These are phyloP conservation scores for Drosophila mulleri DNA, from an alignment of 2,888 invertebrate genomes.

Conservation along the genomic window DNA sequence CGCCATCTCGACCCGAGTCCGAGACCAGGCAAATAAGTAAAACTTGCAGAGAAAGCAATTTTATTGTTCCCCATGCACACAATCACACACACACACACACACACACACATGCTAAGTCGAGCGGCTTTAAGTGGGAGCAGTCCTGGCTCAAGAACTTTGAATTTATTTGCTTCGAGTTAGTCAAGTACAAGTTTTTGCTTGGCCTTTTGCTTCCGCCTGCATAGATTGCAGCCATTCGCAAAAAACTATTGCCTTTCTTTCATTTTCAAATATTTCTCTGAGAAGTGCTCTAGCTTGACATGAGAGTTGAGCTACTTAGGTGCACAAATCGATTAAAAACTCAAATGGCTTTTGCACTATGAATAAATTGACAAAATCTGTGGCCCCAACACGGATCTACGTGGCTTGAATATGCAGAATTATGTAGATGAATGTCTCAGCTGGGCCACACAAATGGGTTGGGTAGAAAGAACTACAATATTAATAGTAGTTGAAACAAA, in stretches of 20 bases:
- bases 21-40: slow-evolving; percentile 58
- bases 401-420: background rate
- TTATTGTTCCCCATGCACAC: slow-evolving; percentile 58
- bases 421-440: background rate
- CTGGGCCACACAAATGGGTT: background rate
- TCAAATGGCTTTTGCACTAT: slow-evolving; percentile 1
- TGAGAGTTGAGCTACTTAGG: slow-evolving; percentile 13
- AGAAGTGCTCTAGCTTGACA: slow-evolving; percentile 1
- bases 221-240: slow-evolving; percentile 25
- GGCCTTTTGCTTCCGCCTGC: slow-evolving; percentile 29
- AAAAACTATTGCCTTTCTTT: slow-evolving; percentile 33
- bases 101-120: slow-evolving; percentile 19
- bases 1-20: slow-evolving; percentile 53
- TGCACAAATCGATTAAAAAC: slow-evolving; percentile 30
- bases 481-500: background rate
- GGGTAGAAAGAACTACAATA: background rate
- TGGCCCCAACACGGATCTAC: slow-evolving; percentile 2
- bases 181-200: slow-evolving; percentile 50
- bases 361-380: slow-evolving; percentile 14
- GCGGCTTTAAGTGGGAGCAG: slow-evolving; percentile 31
- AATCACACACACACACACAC: slow-evolving; percentile 3
- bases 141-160: slow-evolving; percentile 63
- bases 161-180: slow-evolving; percentile 64
- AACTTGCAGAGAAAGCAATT: slow-evolving; percentile 74
- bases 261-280: background rate